phyloP scores from a whole-genome alignment of 2,113 vertebrate species.

The Silurus glanis region DNA sequence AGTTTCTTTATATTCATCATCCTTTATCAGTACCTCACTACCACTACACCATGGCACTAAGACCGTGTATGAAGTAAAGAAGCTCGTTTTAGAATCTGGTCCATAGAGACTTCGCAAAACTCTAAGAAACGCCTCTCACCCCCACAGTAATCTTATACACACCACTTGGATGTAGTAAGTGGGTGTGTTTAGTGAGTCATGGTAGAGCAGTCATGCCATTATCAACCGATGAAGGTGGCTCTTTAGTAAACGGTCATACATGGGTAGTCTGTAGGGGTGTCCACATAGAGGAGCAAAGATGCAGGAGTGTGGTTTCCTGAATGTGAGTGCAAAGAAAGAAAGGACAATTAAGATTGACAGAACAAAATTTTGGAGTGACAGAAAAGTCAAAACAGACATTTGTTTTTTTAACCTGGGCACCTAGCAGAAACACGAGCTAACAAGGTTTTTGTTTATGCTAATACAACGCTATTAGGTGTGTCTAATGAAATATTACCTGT shows the following conservation, averaged over 20 bases:
- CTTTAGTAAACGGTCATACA: slow-evolving; percentile 13
- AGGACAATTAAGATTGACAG: not conserved
- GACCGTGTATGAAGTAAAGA: slow-evolving; percentile 1
- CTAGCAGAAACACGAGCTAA: not conserved
- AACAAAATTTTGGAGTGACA: not conserved
- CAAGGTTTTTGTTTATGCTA: not conserved
- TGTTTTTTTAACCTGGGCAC: not conserved
- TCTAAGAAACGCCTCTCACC: slow-evolving; percentile 1
- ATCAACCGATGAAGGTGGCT: not conserved
- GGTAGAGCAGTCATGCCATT: slow-evolving; percentile 26
- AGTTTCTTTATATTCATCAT: not conserved
- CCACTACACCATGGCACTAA: not conserved
- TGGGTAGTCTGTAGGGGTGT: not conserved
- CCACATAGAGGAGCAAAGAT: not conserved
- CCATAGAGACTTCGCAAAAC: not conserved
- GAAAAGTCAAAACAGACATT: not conserved
- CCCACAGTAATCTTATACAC: not conserved
- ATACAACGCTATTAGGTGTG: not conserved
- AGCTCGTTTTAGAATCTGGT: not conserved
- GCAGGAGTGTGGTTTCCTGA: not conserved
- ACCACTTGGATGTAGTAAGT: slow-evolving; percentile 18
- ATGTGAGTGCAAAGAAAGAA: not conserved
- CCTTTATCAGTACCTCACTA: not conserved
- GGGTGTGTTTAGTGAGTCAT: slow-evolving; percentile 39
- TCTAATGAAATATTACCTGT: not conserved